Conservation (phyloP, 2,888 invertebrate genomes). For the Calliphora vomitoria region DNA sequence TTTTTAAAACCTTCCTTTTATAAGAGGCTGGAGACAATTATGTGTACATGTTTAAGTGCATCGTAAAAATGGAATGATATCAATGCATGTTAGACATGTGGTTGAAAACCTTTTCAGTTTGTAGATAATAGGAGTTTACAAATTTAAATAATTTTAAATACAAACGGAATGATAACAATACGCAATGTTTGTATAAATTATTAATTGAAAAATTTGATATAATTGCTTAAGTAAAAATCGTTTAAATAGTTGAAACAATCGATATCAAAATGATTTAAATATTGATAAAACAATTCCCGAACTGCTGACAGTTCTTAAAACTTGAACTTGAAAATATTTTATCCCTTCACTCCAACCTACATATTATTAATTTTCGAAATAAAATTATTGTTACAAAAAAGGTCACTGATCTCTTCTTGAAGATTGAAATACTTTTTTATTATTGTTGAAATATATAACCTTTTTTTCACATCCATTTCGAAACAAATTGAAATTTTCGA, state of each 20-base stretch:
- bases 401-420: background rate
- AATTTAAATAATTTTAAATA: background rate
- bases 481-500: no score
- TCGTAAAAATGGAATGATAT: constrained; percentile 67
- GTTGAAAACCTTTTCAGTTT: constrained; percentile 15
- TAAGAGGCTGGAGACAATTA: background rate
- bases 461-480: no score
- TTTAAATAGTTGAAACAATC: background rate
- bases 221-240: background rate
- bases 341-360: no score
- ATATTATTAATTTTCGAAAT: background rate
- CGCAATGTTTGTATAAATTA: background rate
- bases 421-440: background rate
- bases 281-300: no score
- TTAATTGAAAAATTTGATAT: background rate
- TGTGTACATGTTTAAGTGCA: background rate
- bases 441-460: no score
- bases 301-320: no score
- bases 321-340: no score
- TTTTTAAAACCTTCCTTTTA: background rate
- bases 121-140: background rate
- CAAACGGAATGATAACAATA: constrained; percentile 35
- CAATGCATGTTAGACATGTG: constrained; percentile 23
- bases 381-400: background rate
- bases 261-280: no score